A percentile compares a stretch with the other conserved stretches of the same genome.
Evolutionary conservation across 2,797 vertebrate genomes (phyloP).

Genomic region (Neopelma chrysocephalum): DNA sequence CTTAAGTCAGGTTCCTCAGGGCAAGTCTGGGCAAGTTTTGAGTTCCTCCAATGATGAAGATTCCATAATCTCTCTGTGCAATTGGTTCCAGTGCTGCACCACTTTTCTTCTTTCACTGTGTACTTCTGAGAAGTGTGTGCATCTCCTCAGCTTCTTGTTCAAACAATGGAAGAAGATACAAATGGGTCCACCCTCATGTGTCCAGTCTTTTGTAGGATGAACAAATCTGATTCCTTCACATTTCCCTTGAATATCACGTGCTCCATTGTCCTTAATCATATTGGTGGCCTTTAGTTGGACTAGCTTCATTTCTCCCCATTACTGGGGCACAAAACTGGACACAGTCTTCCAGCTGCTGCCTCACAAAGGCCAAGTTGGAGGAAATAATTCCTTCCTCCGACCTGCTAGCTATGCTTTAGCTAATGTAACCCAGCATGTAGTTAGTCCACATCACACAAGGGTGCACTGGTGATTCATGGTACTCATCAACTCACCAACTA

Average conservation of each 20-base stretch:
- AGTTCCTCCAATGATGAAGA: not conserved
- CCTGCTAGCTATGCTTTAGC: not conserved
- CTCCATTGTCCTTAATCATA: not conserved
- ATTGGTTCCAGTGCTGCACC: not conserved
- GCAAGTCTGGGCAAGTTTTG: not conserved
- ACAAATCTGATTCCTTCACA: not conserved
- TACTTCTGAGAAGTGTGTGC: not conserved
- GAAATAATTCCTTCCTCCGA: not conserved
- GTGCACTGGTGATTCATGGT: constrained; percentile 6
- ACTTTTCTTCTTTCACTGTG: not conserved
- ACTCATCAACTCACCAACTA: not conserved
- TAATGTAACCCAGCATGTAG: not conserved
- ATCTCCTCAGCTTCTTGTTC: not conserved
- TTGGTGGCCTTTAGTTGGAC: not conserved
- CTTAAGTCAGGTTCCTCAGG: not conserved
- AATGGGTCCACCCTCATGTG: not conserved
- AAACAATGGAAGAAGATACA: not conserved
- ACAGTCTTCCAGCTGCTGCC: not conserved
- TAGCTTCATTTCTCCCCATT: not conserved
- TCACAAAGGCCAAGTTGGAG: not conserved
- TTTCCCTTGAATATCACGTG: not conserved
- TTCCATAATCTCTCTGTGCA: not conserved
- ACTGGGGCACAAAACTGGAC: not conserved
- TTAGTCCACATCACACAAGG: not conserved
- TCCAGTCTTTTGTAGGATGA: not conserved